A percentile compares a stretch with the other conserved stretches of the same genome.
Conservation (phyloP, 1,140 invertebrate species). For the Bilobella aurantiaca region DNA sequence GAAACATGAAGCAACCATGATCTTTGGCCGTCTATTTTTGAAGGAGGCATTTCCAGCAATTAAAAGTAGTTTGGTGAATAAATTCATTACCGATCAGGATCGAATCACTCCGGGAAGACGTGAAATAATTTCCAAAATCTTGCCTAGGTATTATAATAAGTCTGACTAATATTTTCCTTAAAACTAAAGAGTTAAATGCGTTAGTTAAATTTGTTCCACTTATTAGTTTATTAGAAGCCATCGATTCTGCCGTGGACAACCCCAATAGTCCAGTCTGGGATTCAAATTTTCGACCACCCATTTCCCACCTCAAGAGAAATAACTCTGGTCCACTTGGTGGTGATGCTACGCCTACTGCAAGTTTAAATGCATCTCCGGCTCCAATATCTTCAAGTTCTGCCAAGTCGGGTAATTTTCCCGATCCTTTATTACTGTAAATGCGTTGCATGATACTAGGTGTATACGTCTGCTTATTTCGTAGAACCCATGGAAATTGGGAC, state of each 20-base stretch:
- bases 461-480: too few relatives aligned
- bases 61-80: conserved; percentile 64
- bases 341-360: too few relatives aligned
- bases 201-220: too few relatives aligned
- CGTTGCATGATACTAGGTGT: too few relatives aligned
- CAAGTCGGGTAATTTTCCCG: conserved; percentile 33
- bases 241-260: conserved; percentile 78
- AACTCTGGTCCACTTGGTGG: conserved; percentile 32
- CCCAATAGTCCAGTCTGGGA: conserved; percentile 86
- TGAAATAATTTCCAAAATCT: conserved; percentile 21
- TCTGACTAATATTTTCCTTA: background rate
- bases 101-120: conserved; percentile 20
- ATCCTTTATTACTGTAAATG: conserved; percentile 31
- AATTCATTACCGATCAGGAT: conserved; percentile 31
- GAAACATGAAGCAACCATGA: conserved; percentile 54
- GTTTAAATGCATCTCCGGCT: too few relatives aligned
- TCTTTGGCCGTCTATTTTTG: conserved; percentile 77
- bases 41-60: conserved; percentile 79
- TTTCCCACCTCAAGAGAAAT: too few relatives aligned
- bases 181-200: too few relatives aligned
- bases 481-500: conserved; percentile 17
- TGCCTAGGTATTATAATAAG: conserved; percentile 31
- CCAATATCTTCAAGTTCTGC: conserved; percentile 23
- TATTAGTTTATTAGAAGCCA: conserved; percentile 59
- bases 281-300: conserved; percentile 66